A percentile compares a stretch with the other conserved stretches of the same genome.
These are phyloP conservation scores for Drymonia ruficornis DNA, from an alignment of 2,888 invertebrate species.

Conservation along the genomic window DNA sequence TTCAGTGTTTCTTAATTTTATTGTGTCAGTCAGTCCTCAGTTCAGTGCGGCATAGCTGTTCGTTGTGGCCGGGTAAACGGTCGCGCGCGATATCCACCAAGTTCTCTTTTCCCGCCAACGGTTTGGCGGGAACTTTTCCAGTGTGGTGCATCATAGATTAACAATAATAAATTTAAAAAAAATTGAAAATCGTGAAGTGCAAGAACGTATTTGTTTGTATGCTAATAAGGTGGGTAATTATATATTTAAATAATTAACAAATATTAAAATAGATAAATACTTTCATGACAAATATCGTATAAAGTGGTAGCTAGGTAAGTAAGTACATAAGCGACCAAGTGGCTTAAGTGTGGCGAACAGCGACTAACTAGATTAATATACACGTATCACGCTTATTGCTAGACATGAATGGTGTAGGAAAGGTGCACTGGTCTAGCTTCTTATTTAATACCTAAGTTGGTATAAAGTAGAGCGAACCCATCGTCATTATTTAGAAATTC, in stretches of 20 bases:
- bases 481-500: too few relatives aligned
- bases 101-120: slow-evolving; percentile 43
- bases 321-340: too few relatives aligned
- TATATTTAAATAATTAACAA: neutral
- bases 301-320: neutral
- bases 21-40: slow-evolving; percentile 69
- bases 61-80: slow-evolving; percentile 63
- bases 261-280: neutral
- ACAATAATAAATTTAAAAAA: slow-evolving; percentile 6
- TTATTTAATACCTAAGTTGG: too few relatives aligned
- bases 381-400: too few relatives aligned
- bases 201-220: slow-evolving; percentile 9
- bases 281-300: neutral
- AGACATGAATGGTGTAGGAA: too few relatives aligned
- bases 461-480: too few relatives aligned
- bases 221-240: slow-evolving; percentile 25
- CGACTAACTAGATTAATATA: too few relatives aligned
- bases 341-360: too few relatives aligned
- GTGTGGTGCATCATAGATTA: slow-evolving; percentile 25
- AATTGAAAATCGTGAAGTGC: slow-evolving; percentile 19
- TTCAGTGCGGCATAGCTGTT: slow-evolving; percentile 57
- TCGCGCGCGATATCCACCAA: slow-evolving; percentile 51
- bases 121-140: slow-evolving; percentile 31
- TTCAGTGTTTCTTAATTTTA: slow-evolving; percentile 63
- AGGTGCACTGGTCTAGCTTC: too few relatives aligned